These are phyloP conservation scores for Tetragonisca angustula DNA, from an alignment of 2,888 invertebrate species.

Conservation along the genomic window DNA sequence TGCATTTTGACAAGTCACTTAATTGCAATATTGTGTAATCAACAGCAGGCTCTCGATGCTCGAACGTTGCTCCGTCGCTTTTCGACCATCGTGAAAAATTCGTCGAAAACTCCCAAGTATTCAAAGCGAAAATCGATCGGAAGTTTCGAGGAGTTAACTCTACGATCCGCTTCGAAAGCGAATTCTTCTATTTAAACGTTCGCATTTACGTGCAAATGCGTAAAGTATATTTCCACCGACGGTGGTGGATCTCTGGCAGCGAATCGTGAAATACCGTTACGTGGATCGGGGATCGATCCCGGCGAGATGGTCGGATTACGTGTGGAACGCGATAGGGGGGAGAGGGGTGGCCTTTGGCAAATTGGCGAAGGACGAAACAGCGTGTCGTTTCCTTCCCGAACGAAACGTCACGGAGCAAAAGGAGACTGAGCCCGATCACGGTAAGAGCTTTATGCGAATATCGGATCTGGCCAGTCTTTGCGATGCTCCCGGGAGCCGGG, in stretches of 20 bases:
- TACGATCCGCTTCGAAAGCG: slow-evolving; percentile 18
- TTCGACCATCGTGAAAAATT: not conserved
- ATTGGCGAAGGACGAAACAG: slow-evolving; percentile 52
- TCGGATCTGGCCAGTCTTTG: slow-evolving; percentile 31
- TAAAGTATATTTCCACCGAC: slow-evolving; percentile 3
- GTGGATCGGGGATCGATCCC: slow-evolving; percentile 49
- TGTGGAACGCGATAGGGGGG: slow-evolving; percentile 26
- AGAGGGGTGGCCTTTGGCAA: slow-evolving; percentile 44
- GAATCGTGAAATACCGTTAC: slow-evolving; percentile 58
- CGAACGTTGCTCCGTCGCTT: not conserved
- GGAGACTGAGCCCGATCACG: slow-evolving; percentile 26
- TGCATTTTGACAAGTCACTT: not conserved
- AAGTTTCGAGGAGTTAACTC: not conserved
- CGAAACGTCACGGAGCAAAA: slow-evolving; percentile 19
- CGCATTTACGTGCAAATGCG: slow-evolving; percentile 35
- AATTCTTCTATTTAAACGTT: not conserved
- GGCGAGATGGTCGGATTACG: slow-evolving; percentile 63
- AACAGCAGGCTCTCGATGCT: not conserved
- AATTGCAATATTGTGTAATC: not conserved
- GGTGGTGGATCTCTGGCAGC: slow-evolving; percentile 21
- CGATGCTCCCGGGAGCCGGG: slow-evolving; percentile 52
- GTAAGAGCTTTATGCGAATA: slow-evolving; percentile 40
- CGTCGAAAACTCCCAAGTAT: not conserved
- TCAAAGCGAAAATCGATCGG: not conserved
- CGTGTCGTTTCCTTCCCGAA: slow-evolving; percentile 15